Evolutionary conservation across 1,140 invertebrate genomes (phyloP), one percentile per base, ranked within the genome.

Genomic region (Pseudachorutes palmiensis): DNA sequence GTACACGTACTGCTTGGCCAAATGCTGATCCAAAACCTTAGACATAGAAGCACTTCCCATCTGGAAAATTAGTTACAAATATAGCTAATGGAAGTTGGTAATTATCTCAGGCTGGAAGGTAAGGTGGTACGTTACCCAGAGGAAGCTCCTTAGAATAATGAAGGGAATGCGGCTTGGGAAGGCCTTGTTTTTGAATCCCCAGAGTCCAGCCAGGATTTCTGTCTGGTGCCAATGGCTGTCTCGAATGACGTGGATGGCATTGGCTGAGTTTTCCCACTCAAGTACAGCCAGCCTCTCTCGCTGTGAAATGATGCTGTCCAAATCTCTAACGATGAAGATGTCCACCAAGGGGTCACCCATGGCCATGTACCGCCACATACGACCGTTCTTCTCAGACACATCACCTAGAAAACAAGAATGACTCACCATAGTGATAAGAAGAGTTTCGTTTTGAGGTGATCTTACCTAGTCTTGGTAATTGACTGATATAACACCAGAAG

Each of bases 301-400:
- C 45, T 64, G 26, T 12, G 48, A 45, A n/a, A 70, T 51, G 1
- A 36, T n/a, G 29, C 65, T 68, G 55, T 74, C 74, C 3, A 72
- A 62, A 49, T 75, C 74, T 24, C 74, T 45, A 29, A 26, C 59
- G 5, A 73, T 49, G 61, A 70, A 68, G 14, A 64, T 48, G 51
- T 74, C 70, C 5, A 75, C 72, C 12, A 48, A 12, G 3, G 70
- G 69, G 31, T 74, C 73, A 1, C 65, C 57, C 64, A 74, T 32
- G 0, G 66, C 51, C 9, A 74, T 24, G 57, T 72, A 74, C 19
- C 74, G 29, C 74, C 74, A 75, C 28, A 74, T 66, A 2, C 33
- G 60, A 22, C 24, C 24, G 29, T 62, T 62, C 5, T 36, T 19
- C 14, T n/a, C 3, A 16, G 5, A 9, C 24, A 62, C 2, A 41